Conservation (phyloP, 2,113 vertebrate species). For the Chelonoidis abingdonii region DNA sequence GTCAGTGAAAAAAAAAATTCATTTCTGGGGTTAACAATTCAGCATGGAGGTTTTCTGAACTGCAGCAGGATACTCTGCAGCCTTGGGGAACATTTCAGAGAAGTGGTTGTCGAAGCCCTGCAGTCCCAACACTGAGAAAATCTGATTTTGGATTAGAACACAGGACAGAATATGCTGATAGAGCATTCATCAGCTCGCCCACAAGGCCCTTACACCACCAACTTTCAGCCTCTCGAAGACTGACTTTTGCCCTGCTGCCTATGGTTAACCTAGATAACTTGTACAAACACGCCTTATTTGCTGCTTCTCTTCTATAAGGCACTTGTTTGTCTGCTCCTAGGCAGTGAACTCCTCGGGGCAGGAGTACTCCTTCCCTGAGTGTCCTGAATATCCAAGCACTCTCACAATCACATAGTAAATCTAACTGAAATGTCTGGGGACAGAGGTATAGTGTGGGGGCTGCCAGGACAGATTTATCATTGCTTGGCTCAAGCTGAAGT, state of each 20-base stretch:
- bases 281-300: not conserved
- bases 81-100: not conserved
- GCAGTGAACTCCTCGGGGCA: not conserved
- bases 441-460: not conserved
- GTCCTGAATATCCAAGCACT: not conserved
- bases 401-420: not conserved
- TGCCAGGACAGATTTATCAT: not conserved
- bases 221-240: not conserved
- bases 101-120: not conserved
- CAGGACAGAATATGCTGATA: not conserved
- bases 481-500: not conserved
- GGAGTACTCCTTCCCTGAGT: not conserved
- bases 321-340: not conserved
- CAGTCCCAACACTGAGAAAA: not conserved
- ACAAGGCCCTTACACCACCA: not conserved
- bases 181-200: not conserved
- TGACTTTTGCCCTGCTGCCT: not conserved
- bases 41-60: not conserved
- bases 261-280: not conserved
- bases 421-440: not conserved
- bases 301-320: not conserved
- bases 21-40: not conserved
- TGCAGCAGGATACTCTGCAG: not conserved
- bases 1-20: not conserved
- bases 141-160: not conserved